Evolutionary conservation across 1,140 invertebrate genomes (phyloP), one percentile per base, ranked within the genome.

Genomic region (Ptiloglossa arizonensis): DNA sequence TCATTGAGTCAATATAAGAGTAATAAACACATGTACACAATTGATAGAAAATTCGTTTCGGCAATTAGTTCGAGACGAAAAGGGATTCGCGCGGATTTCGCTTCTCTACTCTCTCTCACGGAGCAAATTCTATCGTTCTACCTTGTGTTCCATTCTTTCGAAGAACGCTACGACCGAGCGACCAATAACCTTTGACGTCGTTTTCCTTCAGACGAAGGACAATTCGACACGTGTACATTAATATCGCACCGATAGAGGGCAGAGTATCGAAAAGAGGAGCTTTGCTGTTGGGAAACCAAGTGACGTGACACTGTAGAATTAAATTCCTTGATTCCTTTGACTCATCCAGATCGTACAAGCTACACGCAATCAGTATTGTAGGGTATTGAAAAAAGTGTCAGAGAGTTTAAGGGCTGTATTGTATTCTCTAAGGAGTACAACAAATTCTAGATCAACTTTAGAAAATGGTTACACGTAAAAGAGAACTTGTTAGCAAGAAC

Each of bases 1-100:
- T 90, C 85, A 88, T 89, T 90, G 86, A 86, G 80, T 91, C 85
- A 90, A 90, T 91, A 88, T 86, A 89, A 89, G 70, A 86, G 72
- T 85, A 87, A 62, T 89, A 89, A 88, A 87, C 73, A 89, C 80
- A 90, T 87, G 76, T 87, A 89, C 66, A 89, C 80, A 89, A 83
- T 88, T 82, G 71, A 87, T 83, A 57, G 72, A 79, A 83, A 85
- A 83, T 66, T 78, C 54, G 74, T 38, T 24, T 60, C 59, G 64
- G 46, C 68, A 46, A 70, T 57, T 72, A 70, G 56, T 52, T 54
- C 70, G 24, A 68, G 60, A 59, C 17, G 52, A 44, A 50, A 60
- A 32, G 41, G 32, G 71, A 41, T 22, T 75, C n/a, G 13, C 38
- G 68, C 1, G 27, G 50, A 38, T 41, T 41, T 15, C 17, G 17